These are phyloP conservation scores for Ictalurus punctatus DNA, from an alignment of 2,113 vertebrate genomes.

Conservation along the genomic window DNA sequence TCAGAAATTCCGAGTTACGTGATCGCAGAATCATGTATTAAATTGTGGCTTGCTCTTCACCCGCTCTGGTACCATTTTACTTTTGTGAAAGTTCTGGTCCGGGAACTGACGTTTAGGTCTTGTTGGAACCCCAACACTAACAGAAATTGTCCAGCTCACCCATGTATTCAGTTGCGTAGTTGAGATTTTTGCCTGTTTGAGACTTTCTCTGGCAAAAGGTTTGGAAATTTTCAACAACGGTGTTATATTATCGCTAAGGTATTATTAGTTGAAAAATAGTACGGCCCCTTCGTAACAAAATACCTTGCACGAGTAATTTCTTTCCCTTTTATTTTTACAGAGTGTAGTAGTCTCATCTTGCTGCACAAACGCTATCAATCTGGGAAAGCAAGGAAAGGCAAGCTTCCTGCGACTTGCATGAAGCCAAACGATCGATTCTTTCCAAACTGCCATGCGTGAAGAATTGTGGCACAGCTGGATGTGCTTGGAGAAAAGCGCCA, in stretches of 20 bases:
- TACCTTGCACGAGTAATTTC: not conserved
- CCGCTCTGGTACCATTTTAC: not conserved
- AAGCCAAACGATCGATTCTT: not conserved
- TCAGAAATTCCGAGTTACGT: not conserved
- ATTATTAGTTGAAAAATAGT: not conserved
- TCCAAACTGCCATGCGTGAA: not conserved
- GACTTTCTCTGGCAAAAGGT: not conserved
- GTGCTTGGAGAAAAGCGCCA: not conserved
- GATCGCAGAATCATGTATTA: not conserved
- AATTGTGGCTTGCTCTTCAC: not conserved
- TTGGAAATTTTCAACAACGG: not conserved
- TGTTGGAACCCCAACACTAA: not conserved
- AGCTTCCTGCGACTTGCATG: not conserved
- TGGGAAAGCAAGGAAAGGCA: not conserved
- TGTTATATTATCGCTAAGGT: not conserved
- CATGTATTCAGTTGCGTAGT: not conserved
- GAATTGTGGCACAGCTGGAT: not conserved
- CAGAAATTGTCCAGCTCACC: not conserved
- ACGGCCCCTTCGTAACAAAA: not conserved
- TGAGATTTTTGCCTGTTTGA: not conserved
- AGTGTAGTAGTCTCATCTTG: not conserved
- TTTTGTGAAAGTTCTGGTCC: not conserved
- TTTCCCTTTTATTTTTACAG: not conserved
- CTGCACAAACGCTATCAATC: not conserved
- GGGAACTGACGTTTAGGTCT: not conserved